Evolutionary conservation across 2,888 invertebrate species (phyloP), one percentile per base, ranked within the genome.

Genomic region (Halocaridina rubra): DNA sequence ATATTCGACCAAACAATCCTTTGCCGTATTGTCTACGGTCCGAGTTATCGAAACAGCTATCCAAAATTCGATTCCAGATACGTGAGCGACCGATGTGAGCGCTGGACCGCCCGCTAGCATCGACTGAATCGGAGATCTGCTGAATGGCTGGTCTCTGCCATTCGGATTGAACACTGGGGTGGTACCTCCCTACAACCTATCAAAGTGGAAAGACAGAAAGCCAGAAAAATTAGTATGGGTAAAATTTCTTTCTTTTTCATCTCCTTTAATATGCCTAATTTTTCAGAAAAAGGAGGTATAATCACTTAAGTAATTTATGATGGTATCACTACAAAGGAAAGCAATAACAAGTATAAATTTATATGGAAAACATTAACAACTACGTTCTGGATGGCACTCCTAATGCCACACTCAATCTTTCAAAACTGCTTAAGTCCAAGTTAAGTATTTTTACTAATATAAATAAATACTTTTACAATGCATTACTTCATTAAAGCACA

Each of bases 31-130:
- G 95, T 89, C 97, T 94, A 88, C 97, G 93, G 90, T 97, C 94
- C 22, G 97, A 97, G 92, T 97, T 97, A 91, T 97, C 97, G 87
- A 96, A 93, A 19, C 96, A 94, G n/a, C 96, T 95, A 90, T 96
- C 96, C 82, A 98, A 92, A 89, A 96, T 89, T 81, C 89, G 87
- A 74, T 87, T 85, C 89, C 89, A 89, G 57, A 91, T 91, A 53
- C 91, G 90, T n/a, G 89, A 89, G 86, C 89, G 87, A 53, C 89
- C 89, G 16, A 89, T 88, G 57, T 88, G 85, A 39, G 88, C 82
- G 46, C 80, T 86, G 74, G 84, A 88, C 67, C 85, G 86, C 71
- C 85, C 88, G 82, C 87, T 88, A 57, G 85, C 87, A 27, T 87
- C 80, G 13, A 80, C 88, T 24, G 82, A 46, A 29, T 80, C 77